Base-by-base conservation (phyloP, 30 jellyfish, hydroid and myxozoan species). In the Pseudorhiza aurosa region DNA sequence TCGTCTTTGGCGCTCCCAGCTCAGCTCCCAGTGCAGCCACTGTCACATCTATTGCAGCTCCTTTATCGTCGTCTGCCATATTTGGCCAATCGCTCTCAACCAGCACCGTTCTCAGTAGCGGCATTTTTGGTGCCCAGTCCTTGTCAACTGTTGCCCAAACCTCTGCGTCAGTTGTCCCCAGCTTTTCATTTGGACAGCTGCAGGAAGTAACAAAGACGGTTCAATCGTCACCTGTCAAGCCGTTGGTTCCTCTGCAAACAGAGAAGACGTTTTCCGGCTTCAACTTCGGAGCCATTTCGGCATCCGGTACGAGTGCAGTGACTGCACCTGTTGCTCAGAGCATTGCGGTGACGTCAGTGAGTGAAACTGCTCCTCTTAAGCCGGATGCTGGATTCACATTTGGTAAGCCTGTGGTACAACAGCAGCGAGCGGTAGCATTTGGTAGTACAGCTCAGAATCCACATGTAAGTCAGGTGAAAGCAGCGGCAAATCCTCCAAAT, bases 51-150 rank as follows among this genome's bases (percentile, higher is more conserved):
- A 45, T 72, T 29, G 21, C 84, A 1, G 77, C n/a, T 14, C 18
- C 68, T 1, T 35, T 27, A 36, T 6, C 42, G 30, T 9, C 51
- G 8, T 44, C 58, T 25, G 27, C 69, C 2, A 4, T 51, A 26
- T 53, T 42, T 36, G 65, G 76, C 11, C 4, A 12, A 9, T 1
- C 47, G 68, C 32, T 6, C 21, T 19, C 30, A 68, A 68, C 53
- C 11, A 19, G 9, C 29, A 26, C 44, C 27, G 12, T 15, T 26
- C 22, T 18, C 28, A 53, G 71, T 45, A 72, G 85, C 2, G 9
- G 47, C 39, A 26, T 17, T 32, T 71, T 71, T 47, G 72, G 85
- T 22, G 10, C 85, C 28, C 51, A 42, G 59, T 15, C 85, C 68
- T 15, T 40, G 25, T 31, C 85, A 22, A 30, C 37, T 25, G 75